Base-by-base conservation (phyloP, 30 jellyfish, hydroid and myxozoan species). In the Turritopsis dohrnii region DNA sequence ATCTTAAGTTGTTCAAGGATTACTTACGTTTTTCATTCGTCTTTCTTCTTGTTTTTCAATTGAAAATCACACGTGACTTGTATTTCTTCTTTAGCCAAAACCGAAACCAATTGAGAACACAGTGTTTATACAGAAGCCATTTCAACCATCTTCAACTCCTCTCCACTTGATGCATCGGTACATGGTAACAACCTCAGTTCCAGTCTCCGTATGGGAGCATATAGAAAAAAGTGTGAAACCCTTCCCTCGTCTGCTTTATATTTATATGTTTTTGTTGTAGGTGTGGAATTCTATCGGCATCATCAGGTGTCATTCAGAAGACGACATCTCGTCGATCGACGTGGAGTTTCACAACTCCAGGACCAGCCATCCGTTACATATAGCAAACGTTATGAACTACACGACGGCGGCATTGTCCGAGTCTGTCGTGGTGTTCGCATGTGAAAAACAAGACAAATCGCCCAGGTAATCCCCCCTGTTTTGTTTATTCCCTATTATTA, bases 91-190 rank as follows among this genome's bases (percentile, higher is more conserved):
- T 20, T 41, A 84, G 92, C 96, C 92, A 79, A 26, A 75, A 31
- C 28, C 69, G 16, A 75, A 75, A 22, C 60, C 60, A 3, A 20
- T 31, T 0, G 82, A 79, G 22, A 85, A 83, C 22, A 52, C 54
- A n/a, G 80, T 53, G 29, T n/a, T 22, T 24, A 53, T 80, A 28
- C 94, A 83, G 71, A 84, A 87, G 71, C 83, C 97, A 18, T 92
- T 92, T 53, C 97, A 92, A 79, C 95, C 97, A n/a, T 90, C 96
- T 1, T 83, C 97, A 0, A 92, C 97, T 25, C 97, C 97, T 24
- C 89, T 71, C 0, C 96, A 87, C 72, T 86, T 92, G 80, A 79
- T 84, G 95, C 97, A 92, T 66, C 82, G 97, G 13, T 92, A 77
- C 52, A 86, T 92, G 97, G 97, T 91, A 87, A 69, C 84, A 21